phyloP scores from a whole-genome alignment of 2,113 vertebrate species.

The Scytalopus superciliaris region DNA sequence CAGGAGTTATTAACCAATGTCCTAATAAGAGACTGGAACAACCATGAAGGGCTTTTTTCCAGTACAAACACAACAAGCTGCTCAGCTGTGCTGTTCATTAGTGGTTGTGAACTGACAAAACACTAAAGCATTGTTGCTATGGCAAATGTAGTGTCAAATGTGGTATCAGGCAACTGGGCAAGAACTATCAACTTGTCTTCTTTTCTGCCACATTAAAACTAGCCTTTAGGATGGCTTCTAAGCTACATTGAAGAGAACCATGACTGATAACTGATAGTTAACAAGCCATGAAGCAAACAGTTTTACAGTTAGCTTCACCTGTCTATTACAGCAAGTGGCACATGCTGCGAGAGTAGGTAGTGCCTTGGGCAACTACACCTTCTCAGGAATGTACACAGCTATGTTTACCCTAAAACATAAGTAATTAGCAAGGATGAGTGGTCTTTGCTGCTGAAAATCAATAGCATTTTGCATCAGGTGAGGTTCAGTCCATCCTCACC shows the following conservation, averaged over 20 bases:
- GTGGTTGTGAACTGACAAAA: background rate
- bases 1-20: slow-evolving; percentile 46
- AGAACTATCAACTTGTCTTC: background rate
- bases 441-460: background rate
- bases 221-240: background rate
- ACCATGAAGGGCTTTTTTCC: background rate
- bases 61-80: background rate
- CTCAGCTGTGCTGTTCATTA: background rate
- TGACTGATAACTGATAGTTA: background rate
- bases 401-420: background rate
- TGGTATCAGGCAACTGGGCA: background rate
- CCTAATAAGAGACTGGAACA: background rate
- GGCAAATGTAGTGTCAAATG: background rate
- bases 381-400: background rate
- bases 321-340: background rate
- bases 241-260: background rate
- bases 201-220: background rate
- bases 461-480: background rate
- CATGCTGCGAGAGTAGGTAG: too few relatives aligned
- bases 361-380: background rate
- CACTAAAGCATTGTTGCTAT: background rate
- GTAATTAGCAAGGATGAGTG: background rate
- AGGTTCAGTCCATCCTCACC: background rate
- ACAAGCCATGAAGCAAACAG: background rate
- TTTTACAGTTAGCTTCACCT: background rate